A percentile compares a stretch with the other conserved stretches of the same genome.
Evolutionary conservation across 2,888 invertebrate species (phyloP).

Genomic region (Octodonta nipae): DNA sequence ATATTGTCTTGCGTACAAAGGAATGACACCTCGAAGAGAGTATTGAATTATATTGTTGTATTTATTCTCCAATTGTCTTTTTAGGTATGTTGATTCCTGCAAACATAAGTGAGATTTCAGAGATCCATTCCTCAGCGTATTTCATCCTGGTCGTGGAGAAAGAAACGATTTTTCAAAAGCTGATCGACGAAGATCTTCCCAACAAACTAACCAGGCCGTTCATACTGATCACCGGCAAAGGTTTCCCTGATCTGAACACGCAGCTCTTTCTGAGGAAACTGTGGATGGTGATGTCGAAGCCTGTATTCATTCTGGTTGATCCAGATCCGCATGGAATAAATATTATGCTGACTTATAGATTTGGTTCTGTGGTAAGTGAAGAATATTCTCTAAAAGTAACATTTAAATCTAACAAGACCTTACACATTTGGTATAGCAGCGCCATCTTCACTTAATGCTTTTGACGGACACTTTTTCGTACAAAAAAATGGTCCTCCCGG

Average conservation of each 20-base stretch:
- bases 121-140: constrained; percentile 53
- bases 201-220: constrained; percentile 50
- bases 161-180: constrained; percentile 79
- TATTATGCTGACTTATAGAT: constrained; percentile 78
- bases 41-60: too few relatives aligned
- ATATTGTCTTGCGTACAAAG: too few relatives aligned
- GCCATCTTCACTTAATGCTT: too few relatives aligned
- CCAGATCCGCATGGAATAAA: constrained; percentile 87
- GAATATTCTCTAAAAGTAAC: too few relatives aligned
- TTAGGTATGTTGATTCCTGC: constrained; percentile 57
- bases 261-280: constrained; percentile 64
- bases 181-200: constrained; percentile 56
- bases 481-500: too few relatives aligned
- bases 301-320: constrained; percentile 72
- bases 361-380: constrained; percentile 60
- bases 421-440: too few relatives aligned
- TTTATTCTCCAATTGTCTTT: constrained; percentile 6
- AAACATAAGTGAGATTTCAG: constrained; percentile 48
- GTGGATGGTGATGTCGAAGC: constrained; percentile 50
- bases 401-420: too few relatives aligned
- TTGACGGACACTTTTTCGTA: too few relatives aligned
- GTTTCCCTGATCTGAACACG: constrained; percentile 83
- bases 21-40: too few relatives aligned
- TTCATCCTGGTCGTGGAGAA: constrained; percentile 85
- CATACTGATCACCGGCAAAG: constrained; percentile 84